Evolutionary conservation across 2,888 invertebrate genomes (phyloP), one percentile per base, ranked within the genome.

Genomic region (Prostheceraeus crozeri): DNA sequence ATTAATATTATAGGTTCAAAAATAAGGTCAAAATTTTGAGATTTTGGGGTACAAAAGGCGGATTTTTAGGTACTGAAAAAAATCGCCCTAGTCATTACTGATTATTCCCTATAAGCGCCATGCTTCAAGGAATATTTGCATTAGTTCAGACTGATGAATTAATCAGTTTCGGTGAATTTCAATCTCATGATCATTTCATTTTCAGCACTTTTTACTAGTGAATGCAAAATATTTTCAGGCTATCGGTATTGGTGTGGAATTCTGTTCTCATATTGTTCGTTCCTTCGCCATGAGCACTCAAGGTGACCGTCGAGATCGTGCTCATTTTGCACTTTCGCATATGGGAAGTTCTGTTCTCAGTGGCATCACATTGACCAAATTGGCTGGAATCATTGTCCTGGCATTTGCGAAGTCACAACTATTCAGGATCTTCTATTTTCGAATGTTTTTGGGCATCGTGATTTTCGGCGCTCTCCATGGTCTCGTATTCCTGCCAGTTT

Each of bases 341-440:
- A 93, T 94, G 87, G 94, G 94, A 65, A 86, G 87, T 68, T 91
- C 91, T 6, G 88, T 98, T 66, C 85, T 98, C 65, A 90, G 90
- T 48, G 96, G 98, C 59, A 96, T 98, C 71, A 96, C 96, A 10
- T 81, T 96, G 63, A 98, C 96, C 61, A 98, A 98, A 79, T 89
- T 96, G 75, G 91, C 89, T 40, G 96, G 96, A 48, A 94, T 98
- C 73, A 82, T 94, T 64, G 91, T 98, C 57, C 81, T 98, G 64
- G 93, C 87, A 19, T 94, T 94, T 75, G 93, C 96, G 21, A 93
- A 93, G 77, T 91, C 91, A 61, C 93, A 94, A 81, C 89, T 98
- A 66, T 98, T 98, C 81, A 84, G 87, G 77, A 76, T 81, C 23
- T 91, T 89, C 80, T 93, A 91, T 81, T 93, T 91, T 81, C 83